Conservation (phyloP, 1,140 invertebrate genomes). For the Mesaphorura yosii region DNA sequence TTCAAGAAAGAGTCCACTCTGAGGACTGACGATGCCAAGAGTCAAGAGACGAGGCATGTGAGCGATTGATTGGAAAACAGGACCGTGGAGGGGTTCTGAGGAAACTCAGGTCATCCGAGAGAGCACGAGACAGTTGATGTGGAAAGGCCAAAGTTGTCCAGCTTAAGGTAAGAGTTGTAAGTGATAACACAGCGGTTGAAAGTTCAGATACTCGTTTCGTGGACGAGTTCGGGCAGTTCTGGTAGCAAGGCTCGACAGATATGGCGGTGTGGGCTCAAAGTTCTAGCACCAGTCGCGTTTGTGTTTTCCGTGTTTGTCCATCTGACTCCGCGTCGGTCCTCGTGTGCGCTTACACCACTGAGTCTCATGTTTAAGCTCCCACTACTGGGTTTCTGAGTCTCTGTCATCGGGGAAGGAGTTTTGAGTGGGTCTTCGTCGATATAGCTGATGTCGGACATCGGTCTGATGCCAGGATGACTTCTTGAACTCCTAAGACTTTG, state of each 20-base stretch:
- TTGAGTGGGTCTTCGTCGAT: slow-evolving; percentile 73
- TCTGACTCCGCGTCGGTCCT: slow-evolving; percentile 21
- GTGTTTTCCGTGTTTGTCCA: slow-evolving; percentile 25
- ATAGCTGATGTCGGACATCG: slow-evolving; percentile 78
- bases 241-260: slow-evolving; percentile 35
- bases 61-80: no score
- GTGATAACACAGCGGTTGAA: no score
- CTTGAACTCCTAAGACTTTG: slow-evolving; percentile 80
- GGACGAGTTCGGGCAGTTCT: slow-evolving; percentile 53
- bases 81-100: no score
- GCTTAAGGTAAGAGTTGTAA: no score
- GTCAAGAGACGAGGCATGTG: no score
- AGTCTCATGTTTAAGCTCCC: slow-evolving; percentile 17
- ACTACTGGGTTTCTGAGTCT: slow-evolving; percentile 33
- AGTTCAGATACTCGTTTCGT: slow-evolving; percentile 62
- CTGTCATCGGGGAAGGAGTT: slow-evolving; percentile 43
- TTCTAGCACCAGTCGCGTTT: slow-evolving; percentile 10
- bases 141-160: no score
- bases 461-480: slow-evolving; percentile 60
- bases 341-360: slow-evolving; percentile 1
- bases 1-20: no score
- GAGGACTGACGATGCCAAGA: no score
- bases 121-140: no score
- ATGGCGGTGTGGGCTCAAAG: slow-evolving; percentile 31
- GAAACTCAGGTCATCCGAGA: no score